phyloP scores from a whole-genome alignment of 64 coral and sea anemone genomes.

The Catalaphyllia jardinei region DNA sequence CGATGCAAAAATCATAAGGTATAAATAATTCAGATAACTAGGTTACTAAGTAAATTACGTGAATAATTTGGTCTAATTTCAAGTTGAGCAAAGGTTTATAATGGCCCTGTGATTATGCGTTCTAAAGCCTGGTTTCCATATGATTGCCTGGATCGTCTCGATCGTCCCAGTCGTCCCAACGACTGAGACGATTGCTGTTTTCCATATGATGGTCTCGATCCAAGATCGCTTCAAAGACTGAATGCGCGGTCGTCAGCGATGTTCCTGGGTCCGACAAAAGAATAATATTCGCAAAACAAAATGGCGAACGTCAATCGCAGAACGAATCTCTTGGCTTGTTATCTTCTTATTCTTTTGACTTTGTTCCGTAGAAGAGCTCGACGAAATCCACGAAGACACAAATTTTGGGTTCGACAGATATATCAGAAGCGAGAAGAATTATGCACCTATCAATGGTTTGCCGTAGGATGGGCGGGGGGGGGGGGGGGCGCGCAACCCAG shows the following conservation, averaged over 20 bases:
- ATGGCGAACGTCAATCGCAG: conserved; percentile 9
- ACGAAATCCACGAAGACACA: conserved; percentile 2
- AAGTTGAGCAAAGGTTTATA: too few species aligned
- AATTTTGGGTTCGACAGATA: conserved; percentile 51
- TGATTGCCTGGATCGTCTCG: too few species aligned
- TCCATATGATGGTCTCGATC: not conserved
- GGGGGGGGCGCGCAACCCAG: too few species aligned
- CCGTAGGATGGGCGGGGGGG: too few species aligned
- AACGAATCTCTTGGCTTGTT: conserved; percentile 1
- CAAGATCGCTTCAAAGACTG: conserved; percentile 16
- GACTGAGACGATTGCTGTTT: conserved; percentile 3
- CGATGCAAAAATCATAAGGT: too few species aligned
- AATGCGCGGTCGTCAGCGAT: conserved; percentile 12
- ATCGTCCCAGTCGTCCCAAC: not conserved
- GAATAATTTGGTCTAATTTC: too few species aligned
- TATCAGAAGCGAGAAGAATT: too few species aligned
- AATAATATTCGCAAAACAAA: conserved; percentile 41
- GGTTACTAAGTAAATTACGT: too few species aligned
- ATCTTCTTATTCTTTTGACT: conserved; percentile 11
- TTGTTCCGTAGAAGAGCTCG: not conserved
- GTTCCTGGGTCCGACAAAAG: conserved; percentile 36
- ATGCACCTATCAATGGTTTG: too few species aligned
- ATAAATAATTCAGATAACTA: too few species aligned
- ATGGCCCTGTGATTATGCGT: too few species aligned
- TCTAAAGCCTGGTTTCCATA: too few species aligned